Conservation (phyloP, 2,888 invertebrate species). For the Aethes cnicana region DNA sequence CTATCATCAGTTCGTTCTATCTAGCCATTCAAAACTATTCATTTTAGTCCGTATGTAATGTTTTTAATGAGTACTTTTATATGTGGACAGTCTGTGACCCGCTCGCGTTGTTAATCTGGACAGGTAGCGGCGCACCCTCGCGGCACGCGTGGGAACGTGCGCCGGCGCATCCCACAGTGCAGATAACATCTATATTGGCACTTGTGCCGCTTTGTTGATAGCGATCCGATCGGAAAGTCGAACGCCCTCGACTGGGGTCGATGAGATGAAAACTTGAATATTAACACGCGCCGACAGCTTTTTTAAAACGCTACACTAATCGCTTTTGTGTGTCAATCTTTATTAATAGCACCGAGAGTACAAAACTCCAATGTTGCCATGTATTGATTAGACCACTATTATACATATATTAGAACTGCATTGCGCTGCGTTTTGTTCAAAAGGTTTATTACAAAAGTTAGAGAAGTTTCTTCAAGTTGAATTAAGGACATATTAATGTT, state of each 20-base stretch:
- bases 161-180: conserved; percentile 41
- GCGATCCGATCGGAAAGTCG: conserved; percentile 45
- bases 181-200: conserved; percentile 61
- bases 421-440: no score
- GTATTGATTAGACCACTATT: background rate
- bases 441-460: no score
- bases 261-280: conserved; percentile 45
- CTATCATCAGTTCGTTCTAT: no score
- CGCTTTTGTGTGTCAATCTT: conserved; percentile 19
- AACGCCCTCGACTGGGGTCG: conserved; percentile 44
- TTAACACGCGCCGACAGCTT: conserved; percentile 41
- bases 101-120: conserved; percentile 1
- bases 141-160: conserved; percentile 56
- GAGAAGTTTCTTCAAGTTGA: no score
- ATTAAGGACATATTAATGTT: no score
- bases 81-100: no score
- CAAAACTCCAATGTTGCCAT: background rate
- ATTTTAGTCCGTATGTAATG: no score
- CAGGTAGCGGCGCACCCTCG: conserved; percentile 37
- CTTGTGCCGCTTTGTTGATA: conserved; percentile 50
- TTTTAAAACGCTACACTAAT: conserved; percentile 22
- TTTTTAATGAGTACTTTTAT: no score
- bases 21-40: no score
- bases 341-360: no score
- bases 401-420: no score